Evolutionary conservation across 2,797 vertebrate species (phyloP), one percentile per base, ranked within the genome.

Genomic region (Masticophis lateralis): DNA sequence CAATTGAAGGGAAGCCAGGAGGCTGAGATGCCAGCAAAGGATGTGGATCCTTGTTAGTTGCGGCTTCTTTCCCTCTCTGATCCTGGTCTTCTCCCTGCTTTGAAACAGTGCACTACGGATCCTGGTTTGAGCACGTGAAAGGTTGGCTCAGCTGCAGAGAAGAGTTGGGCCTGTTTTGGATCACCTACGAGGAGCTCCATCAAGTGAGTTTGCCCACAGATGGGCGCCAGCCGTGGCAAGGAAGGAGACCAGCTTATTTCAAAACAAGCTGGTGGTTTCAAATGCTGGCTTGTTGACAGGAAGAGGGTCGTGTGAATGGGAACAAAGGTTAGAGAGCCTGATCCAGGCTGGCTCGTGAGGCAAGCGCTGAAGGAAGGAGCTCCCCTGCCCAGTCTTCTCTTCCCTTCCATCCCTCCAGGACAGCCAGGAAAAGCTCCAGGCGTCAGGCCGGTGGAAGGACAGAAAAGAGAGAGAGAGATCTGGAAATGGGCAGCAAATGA

Each of bases 41-140:
- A 59, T 9, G 86, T n/a, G 47, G 53, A 27, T 47, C 51, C 86
- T 87, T 0, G 53, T 12, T 12, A 20, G 14, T 16, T 22, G n/a
- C 0, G 18, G 1, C 14, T 25, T 0, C 47, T 8, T 28, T 12
- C 0, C 2, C 7, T 5, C 20, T 14, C 57, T 86, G n/a, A 79
- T 1, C 9, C 55, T 16, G 2, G 25, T 22, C 20, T 43, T 53
- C 86, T 66, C 55, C 18, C n/a, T 25, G 22, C 20, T 88, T 25
- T 37, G 43, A 74, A 90, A 0, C 97, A 99, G 99, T 98, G 94
- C 92, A 97, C 91, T 98, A 96, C 0, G 98, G 99, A 32, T 99
- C 98, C 89, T 99, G 98, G 98, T 99, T 99, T 90, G 98, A 99
- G 57, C 99, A 99, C 0, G 22, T 98, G 90, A 98, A 98, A 91